Percentiles rank a stretch among this genome's conserved stretches.
phyloP scores from a whole-genome alignment of 2,797 vertebrate species.

The Philypnodon macrostomus region DNA sequence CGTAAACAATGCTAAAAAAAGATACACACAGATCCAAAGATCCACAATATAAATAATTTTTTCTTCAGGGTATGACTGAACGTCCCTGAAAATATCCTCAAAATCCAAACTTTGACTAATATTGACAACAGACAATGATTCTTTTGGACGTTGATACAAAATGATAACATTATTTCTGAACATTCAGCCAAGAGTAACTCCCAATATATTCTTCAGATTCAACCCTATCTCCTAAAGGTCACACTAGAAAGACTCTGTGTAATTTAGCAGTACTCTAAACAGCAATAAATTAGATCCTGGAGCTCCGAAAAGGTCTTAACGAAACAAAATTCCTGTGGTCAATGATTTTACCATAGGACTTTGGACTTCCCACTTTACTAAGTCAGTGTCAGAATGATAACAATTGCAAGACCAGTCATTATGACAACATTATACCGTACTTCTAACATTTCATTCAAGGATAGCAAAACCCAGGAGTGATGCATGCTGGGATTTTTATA shows the following conservation, averaged over 20 bases:
- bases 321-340: slow-evolving; percentile 28
- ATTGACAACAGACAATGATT: no score
- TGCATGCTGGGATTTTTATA: slow-evolving; percentile 26
- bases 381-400: slow-evolving; percentile 23
- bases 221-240: slow-evolving; percentile 7
- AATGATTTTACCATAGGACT: slow-evolving; percentile 49
- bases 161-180: no score
- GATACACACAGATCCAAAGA: no score
- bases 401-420: slow-evolving; percentile 34
- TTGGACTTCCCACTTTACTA: slow-evolving; percentile 38
- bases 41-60: no score
- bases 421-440: slow-evolving; percentile 17
- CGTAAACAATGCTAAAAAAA: no score
- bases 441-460: background rate
- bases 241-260: slow-evolving; percentile 14
- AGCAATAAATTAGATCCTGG: slow-evolving; percentile 25
- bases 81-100: no score
- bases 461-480: slow-evolving; percentile 7
- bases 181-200: no score
- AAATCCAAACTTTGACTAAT: no score
- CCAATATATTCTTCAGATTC: slow-evolving; percentile 5
- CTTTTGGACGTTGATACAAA: no score
- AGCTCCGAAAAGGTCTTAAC: slow-evolving; percentile 19
- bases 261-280: slow-evolving; percentile 22
- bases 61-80: no score